Percentiles rank a stretch among this genome's conserved stretches.
These are phyloP conservation scores for Platichthys flesus DNA, from an alignment of 2,113 vertebrate genomes.

Conservation along the genomic window DNA sequence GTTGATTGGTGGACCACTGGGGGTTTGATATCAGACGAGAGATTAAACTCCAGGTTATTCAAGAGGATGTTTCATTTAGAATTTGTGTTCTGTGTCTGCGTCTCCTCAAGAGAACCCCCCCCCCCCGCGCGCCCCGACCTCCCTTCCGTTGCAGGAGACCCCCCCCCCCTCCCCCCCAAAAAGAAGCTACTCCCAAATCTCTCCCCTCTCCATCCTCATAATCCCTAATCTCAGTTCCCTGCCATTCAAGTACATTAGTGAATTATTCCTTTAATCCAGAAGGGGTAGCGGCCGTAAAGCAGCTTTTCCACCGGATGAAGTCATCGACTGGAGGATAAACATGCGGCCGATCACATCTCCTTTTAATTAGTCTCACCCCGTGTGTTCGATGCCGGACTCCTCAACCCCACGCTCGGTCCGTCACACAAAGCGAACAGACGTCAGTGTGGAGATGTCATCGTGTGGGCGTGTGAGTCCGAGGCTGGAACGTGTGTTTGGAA, in stretches of 20 bases:
- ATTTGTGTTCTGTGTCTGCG: background rate
- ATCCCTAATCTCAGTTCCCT: slow-evolving; percentile 73
- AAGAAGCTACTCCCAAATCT: slow-evolving; percentile 27
- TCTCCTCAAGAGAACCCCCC: background rate
- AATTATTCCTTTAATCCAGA: slow-evolving; percentile 78
- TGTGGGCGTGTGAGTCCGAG: background rate
- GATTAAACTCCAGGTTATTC: too few relatives aligned
- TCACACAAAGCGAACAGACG: slow-evolving; percentile 12
- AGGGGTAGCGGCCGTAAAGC: slow-evolving; percentile 43
- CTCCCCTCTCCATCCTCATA: slow-evolving; percentile 40
- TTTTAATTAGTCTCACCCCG: slow-evolving; percentile 55
- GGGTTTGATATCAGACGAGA: too few relatives aligned
- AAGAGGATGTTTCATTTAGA: too few relatives aligned
- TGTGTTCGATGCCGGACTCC: slow-evolving; percentile 3
- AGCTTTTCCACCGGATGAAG: slow-evolving; percentile 65
- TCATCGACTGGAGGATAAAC: slow-evolving; percentile 51
- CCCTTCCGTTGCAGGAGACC: background rate
- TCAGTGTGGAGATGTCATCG: background rate
- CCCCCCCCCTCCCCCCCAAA: too few relatives aligned
- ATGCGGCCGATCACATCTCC: slow-evolving; percentile 45
- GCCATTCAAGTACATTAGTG: slow-evolving; percentile 75
- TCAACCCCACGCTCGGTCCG: background rate
- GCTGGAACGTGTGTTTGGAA: background rate
- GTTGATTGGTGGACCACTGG: too few relatives aligned
- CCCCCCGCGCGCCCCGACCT: too few relatives aligned